phyloP scores from a whole-genome alignment of 2,113 vertebrate species.

The Loxodonta africana region DNA sequence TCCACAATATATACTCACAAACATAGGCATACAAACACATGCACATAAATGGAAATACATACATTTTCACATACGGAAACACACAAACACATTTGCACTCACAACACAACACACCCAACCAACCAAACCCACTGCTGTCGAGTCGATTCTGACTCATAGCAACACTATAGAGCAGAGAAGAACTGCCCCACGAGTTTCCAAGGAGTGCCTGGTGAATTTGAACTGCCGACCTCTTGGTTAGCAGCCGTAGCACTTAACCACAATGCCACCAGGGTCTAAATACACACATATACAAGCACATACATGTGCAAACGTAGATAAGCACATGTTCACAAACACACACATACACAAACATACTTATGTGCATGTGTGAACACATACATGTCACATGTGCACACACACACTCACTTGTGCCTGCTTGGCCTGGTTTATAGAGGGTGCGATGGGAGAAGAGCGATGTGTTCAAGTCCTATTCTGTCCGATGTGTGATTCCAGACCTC shows the following conservation, averaged over 20 bases:
- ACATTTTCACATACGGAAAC: not conserved
- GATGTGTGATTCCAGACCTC: not conserved
- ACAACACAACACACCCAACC: not conserved
- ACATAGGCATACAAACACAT: not conserved
- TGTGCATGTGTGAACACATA: accelerated
- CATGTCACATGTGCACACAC: not conserved
- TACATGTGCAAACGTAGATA: not conserved
- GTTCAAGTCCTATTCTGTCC: not conserved
- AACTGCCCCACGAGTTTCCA: no score
- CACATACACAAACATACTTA: not conserved
- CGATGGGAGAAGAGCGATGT: accelerated
- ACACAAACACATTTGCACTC: not conserved
- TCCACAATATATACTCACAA: not conserved
- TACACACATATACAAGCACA: not conserved
- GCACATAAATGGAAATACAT: not conserved
- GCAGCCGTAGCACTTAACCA: no score
- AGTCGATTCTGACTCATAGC: no score
- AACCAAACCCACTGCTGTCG: no score
- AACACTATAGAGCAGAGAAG: no score
- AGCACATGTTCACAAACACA: not conserved
- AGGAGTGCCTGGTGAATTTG: no score
- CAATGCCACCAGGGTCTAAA: not conserved
- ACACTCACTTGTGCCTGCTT: accelerated
- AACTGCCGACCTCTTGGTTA: no score
- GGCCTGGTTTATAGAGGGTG: not conserved